These are phyloP conservation scores for Pinna nobilis DNA, from an alignment of 1,140 invertebrate genomes.

Conservation along the genomic window DNA sequence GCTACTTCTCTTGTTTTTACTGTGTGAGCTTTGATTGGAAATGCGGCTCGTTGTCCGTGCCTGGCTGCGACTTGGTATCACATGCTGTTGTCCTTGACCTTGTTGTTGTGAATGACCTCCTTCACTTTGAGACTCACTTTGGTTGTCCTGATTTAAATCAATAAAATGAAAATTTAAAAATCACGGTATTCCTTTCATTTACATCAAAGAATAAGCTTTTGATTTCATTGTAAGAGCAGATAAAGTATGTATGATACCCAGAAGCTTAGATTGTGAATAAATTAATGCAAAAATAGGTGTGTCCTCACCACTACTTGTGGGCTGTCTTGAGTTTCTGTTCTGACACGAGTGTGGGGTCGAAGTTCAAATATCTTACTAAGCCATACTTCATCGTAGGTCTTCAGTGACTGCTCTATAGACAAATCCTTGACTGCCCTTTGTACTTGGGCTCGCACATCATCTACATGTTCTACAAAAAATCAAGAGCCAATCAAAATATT, in stretches of 20 bases:
- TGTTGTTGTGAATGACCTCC: slow-evolving; percentile 46
- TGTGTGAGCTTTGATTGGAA: slow-evolving; percentile 68
- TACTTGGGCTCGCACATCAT: slow-evolving; percentile 72
- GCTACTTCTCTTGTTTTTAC: slow-evolving; percentile 68
- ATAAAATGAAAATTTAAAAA: too few species aligned
- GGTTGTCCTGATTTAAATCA: slow-evolving; percentile 69
- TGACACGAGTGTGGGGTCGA: slow-evolving; percentile 56
- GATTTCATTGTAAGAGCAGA: too few species aligned
- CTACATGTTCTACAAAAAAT: slow-evolving; percentile 68
- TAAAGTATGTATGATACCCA: too few species aligned
- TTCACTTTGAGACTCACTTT: slow-evolving; percentile 69
- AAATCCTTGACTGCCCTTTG: slow-evolving; percentile 73
- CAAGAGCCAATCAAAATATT: not conserved
- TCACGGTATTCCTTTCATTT: too few species aligned
- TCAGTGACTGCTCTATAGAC: slow-evolving; percentile 72
- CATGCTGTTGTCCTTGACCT: slow-evolving; percentile 20
- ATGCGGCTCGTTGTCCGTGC: slow-evolving; percentile 65
- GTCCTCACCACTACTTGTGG: not conserved
- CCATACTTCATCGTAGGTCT: slow-evolving; percentile 75
- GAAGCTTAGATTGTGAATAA: too few species aligned
- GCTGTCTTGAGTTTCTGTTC: slow-evolving; percentile 11
- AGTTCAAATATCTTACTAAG: slow-evolving; percentile 73
- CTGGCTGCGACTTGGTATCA: slow-evolving; percentile 51
- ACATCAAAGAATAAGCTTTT: too few species aligned
- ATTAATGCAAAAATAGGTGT: not conserved